Conservation (phyloP, 2,113 vertebrate genomes). For the Grammomys dolichurus region DNA sequence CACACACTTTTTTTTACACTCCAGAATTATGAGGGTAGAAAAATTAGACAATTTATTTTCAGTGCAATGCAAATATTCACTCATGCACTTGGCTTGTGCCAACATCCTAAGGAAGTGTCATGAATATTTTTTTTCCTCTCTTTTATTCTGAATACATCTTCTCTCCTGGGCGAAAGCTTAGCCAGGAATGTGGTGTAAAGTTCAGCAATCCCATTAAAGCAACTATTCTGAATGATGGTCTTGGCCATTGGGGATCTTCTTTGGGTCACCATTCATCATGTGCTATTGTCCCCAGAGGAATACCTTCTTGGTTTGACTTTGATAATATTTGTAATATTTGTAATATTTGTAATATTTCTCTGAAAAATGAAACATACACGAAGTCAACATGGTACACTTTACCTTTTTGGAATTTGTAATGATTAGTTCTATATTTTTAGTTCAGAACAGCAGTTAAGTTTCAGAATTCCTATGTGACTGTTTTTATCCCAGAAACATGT, state of each 20-base stretch:
- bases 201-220: neutral
- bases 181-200: neutral
- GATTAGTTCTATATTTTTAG: constrained; percentile 72
- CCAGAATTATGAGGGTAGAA: neutral
- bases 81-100: neutral
- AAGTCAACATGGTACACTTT: constrained; percentile 43
- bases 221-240: neutral
- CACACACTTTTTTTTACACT: neutral
- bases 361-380: constrained; percentile 24
- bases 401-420: constrained; percentile 54
- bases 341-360: constrained; percentile 11
- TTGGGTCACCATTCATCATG: constrained; percentile 30
- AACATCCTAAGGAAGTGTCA: neutral
- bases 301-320: constrained; percentile 51
- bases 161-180: neutral
- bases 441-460: constrained; percentile 58
- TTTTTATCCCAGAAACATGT: constrained; percentile 75
- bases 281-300: neutral
- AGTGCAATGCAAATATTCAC: neutral
- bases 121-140: neutral
- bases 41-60: constrained; percentile 38
- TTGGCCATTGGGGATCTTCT: neutral
- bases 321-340: neutral
- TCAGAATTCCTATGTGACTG: constrained; percentile 67
- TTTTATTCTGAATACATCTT: constrained; percentile 11